These are phyloP conservation scores for Epinotia demarniana DNA, from an alignment of 2,888 invertebrate species.

Conservation along the genomic window DNA sequence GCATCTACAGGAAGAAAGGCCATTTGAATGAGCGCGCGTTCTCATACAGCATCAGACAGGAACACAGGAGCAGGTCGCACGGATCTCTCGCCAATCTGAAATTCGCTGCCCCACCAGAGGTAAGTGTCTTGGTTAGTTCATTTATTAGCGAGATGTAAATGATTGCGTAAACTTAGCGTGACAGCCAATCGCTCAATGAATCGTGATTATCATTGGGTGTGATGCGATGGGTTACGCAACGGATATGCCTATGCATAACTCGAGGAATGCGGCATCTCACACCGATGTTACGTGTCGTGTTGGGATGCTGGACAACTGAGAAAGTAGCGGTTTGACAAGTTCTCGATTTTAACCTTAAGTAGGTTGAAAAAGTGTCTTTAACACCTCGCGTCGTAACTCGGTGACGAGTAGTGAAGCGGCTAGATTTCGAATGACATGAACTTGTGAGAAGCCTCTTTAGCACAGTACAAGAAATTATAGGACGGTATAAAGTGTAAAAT, in stretches of 20 bases:
- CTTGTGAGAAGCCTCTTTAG: no score
- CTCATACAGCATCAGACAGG: constrained; percentile 96
- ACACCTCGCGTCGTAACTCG: background rate
- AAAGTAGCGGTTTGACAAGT: constrained; percentile 29
- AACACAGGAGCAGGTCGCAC: constrained; percentile 96
- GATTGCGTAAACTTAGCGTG: constrained; percentile 51
- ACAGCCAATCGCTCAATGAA: constrained; percentile 52
- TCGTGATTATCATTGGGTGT: constrained; percentile 49
- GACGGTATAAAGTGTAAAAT: no score
- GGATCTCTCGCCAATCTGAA: constrained; percentile 96
- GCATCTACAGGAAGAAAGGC: constrained; percentile 95
- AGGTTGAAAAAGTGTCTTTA: constrained; percentile 15
- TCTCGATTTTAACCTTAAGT: constrained; percentile 7
- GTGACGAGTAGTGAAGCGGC: background rate
- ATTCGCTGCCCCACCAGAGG: constrained; percentile 90
- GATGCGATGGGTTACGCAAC: constrained; percentile 51
- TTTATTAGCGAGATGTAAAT: constrained; percentile 33
- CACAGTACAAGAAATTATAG: no score
- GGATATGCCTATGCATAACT: constrained; percentile 14
- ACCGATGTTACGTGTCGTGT: constrained; percentile 15
- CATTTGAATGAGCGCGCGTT: constrained; percentile 97
- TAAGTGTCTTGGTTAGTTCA: constrained; percentile 55
- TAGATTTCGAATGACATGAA: background rate
- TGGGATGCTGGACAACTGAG: constrained; percentile 26
- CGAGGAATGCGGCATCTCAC: constrained; percentile 25